Evolutionary conservation across 2,888 invertebrate species (phyloP).

Genomic region (Cerceris ruficornis): DNA sequence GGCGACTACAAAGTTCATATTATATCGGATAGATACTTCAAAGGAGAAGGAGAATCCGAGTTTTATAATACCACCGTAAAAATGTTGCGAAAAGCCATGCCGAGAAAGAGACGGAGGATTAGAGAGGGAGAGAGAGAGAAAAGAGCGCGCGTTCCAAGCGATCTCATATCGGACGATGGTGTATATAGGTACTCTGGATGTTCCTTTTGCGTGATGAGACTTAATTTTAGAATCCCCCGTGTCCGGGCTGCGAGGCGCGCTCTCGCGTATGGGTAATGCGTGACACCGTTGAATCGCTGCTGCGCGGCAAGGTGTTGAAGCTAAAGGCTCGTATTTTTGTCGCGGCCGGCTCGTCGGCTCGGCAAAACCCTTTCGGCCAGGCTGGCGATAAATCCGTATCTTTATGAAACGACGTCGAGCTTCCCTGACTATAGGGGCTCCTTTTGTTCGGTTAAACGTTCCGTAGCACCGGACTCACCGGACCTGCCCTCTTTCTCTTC

Average conservation of each 20-base stretch:
- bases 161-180: conserved; percentile 31
- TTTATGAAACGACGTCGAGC: conserved; percentile 72
- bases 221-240: conserved; percentile 68
- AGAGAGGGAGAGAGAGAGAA: not conserved
- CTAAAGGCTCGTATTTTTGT: conserved; percentile 72
- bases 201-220: conserved; percentile 63
- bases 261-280: conserved; percentile 50
- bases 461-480: conserved; percentile 46
- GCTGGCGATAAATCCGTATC: conserved; percentile 71
- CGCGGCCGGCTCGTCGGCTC: conserved; percentile 54
- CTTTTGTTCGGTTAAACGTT: conserved; percentile 66
- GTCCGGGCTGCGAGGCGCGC: conserved; percentile 33
- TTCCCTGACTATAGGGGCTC: conserved; percentile 62
- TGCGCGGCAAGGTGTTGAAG: conserved; percentile 72
- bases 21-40: too few species aligned
- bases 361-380: conserved; percentile 62
- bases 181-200: conserved; percentile 12
- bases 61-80: too few species aligned
- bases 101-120: not conserved
- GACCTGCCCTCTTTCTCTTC: conserved; percentile 50
- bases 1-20: too few species aligned
- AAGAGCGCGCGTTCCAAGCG: not conserved
- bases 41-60: too few species aligned
- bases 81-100: not conserved
- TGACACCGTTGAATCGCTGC: conserved; percentile 58